Conservation (phyloP, 2,888 invertebrate genomes). For the Barypeithes pellucidus region DNA sequence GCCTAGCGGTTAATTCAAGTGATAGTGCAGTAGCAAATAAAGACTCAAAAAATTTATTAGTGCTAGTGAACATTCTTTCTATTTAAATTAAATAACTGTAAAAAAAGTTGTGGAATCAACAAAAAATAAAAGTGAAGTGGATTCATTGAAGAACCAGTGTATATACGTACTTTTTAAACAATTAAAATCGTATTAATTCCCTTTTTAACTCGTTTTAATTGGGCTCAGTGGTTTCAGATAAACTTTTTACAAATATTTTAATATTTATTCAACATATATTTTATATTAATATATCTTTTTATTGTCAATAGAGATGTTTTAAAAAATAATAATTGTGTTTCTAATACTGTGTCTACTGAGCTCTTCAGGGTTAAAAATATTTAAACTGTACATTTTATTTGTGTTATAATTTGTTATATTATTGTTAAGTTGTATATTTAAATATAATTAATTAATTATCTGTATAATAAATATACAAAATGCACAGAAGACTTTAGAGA, state of each 20-base stretch:
- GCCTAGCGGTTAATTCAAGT: constrained; percentile 61
- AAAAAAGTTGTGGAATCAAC: constrained; percentile 62
- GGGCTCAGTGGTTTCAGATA: constrained; percentile 60
- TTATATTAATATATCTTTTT: constrained; percentile 66
- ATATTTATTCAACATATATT: constrained; percentile 64
- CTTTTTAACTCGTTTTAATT: constrained; percentile 51
- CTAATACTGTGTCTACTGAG: constrained; percentile 42
- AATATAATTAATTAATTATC: constrained; percentile 66
- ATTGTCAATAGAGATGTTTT: constrained; percentile 65
- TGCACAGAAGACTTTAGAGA: constrained; percentile 61
- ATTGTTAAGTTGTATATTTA: constrained; percentile 69
- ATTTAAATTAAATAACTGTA: constrained; percentile 62
- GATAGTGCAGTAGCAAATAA: constrained; percentile 54
- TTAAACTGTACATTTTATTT: constrained; percentile 54
- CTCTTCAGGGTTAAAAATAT: constrained; percentile 57
- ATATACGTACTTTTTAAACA: constrained; percentile 52
- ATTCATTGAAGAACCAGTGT: constrained; percentile 49
- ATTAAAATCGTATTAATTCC: constrained; percentile 47
- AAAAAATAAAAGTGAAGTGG: constrained; percentile 59
- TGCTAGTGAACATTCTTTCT: constrained; percentile 60
- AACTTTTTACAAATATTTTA: constrained; percentile 63
- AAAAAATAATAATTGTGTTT: constrained; percentile 52
- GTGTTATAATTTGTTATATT: constrained; percentile 64
- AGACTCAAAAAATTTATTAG: constrained; percentile 60
- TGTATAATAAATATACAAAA: constrained; percentile 69